Percentiles rank a stretch among this genome's conserved stretches.
Evolutionary conservation across 2,888 invertebrate genomes (phyloP).

Genomic region (Nemapogon koenigi): DNA sequence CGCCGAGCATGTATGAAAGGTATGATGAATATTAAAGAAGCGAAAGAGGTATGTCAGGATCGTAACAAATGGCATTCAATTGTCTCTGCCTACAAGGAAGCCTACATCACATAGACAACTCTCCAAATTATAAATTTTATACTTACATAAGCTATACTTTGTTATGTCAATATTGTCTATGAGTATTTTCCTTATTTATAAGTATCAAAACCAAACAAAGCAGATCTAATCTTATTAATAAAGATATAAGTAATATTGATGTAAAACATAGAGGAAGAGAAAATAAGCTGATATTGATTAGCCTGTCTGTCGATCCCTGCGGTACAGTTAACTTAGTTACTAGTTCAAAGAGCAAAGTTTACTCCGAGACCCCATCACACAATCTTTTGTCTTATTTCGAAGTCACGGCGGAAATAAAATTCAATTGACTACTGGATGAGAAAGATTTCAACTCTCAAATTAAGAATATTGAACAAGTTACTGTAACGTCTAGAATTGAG

Average conservation of each 20-base stretch:
- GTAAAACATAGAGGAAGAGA: slow-evolving; percentile 20
- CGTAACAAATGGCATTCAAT: no score
- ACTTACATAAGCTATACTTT: no score
- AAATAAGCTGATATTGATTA: slow-evolving; percentile 41
- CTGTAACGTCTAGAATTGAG: slow-evolving; percentile 2
- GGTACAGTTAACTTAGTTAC: slow-evolving; percentile 45
- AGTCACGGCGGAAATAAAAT: slow-evolving; percentile 14
- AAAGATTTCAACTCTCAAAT: slow-evolving; percentile 2
- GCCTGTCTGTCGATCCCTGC: slow-evolving; percentile 25
- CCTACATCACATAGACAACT: no score
- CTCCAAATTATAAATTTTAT: no score
- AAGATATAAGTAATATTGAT: slow-evolving; percentile 1
- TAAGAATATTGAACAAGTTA: not conserved
- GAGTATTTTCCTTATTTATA: no score
- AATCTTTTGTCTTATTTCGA: slow-evolving; percentile 29
- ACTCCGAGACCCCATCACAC: slow-evolving; percentile 24
- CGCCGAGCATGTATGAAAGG: no score
- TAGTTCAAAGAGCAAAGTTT: slow-evolving; percentile 57
- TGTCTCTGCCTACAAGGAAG: no score
- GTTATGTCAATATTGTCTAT: no score
- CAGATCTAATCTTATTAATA: no score
- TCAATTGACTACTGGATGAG: slow-evolving; percentile 9
- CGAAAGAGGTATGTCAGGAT: no score
- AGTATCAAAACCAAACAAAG: no score
- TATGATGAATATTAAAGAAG: no score